Conservation (phyloP, 1,140 invertebrate species). For the Dinoponera quadriceps region DNA sequence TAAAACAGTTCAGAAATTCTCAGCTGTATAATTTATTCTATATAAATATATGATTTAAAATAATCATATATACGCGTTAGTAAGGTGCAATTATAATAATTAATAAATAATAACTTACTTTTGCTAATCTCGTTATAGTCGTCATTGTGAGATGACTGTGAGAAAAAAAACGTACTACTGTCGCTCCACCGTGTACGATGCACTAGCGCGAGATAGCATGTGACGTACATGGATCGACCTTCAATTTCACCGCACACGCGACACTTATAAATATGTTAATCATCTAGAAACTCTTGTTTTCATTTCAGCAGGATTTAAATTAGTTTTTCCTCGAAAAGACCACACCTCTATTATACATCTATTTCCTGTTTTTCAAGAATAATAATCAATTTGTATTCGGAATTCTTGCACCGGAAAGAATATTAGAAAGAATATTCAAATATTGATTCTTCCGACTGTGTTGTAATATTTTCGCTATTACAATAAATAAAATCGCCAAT, state of each 20-base stretch:
- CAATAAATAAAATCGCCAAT: too few relatives aligned
- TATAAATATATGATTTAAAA: not conserved
- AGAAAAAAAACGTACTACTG: not conserved
- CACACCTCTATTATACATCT: not conserved
- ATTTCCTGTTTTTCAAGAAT: not conserved
- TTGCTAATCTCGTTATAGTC: conserved; percentile 31
- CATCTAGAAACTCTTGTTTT: too few relatives aligned
- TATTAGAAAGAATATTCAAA: too few relatives aligned
- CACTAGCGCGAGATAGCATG: not conserved
- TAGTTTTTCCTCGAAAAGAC: not conserved
- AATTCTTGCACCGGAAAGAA: too few relatives aligned
- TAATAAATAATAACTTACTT: conserved; percentile 55
- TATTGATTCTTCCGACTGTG: too few relatives aligned
- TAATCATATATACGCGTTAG: not conserved
- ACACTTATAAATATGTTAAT: too few relatives aligned
- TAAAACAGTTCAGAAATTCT: too few relatives aligned
- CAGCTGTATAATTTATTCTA: not conserved
- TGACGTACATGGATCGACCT: not conserved
- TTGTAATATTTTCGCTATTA: too few relatives aligned
- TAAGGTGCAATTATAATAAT: not conserved
- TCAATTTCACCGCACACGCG: not conserved
- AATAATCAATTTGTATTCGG: too few relatives aligned
- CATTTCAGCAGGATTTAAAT: too few relatives aligned
- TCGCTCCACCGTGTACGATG: not conserved
- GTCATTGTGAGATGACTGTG: conserved; percentile 32